phyloP scores from a whole-genome alignment of 2,113 vertebrate species.

The Coptodon bakossiorum region DNA sequence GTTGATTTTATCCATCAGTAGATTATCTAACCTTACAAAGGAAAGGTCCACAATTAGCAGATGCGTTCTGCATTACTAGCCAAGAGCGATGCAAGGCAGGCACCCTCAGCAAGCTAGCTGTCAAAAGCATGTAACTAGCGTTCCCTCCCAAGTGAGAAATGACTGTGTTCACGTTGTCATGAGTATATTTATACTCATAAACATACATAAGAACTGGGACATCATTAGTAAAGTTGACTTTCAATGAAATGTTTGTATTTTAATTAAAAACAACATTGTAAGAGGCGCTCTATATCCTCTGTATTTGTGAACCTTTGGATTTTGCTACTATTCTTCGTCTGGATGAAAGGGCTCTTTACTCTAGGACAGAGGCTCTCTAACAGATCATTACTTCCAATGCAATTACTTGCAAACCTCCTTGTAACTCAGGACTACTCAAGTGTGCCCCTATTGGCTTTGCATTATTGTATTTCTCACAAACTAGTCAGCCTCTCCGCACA shows the following conservation, averaged over 20 bases:
- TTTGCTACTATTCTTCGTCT: background rate
- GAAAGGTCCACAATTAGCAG: background rate
- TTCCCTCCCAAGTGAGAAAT: background rate
- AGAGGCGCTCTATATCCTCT: background rate
- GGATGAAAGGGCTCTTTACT: background rate
- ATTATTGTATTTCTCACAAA: slow-evolving; percentile 4
- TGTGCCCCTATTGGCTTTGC: background rate
- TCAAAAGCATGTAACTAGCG: background rate
- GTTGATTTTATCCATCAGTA: background rate
- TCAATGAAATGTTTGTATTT: background rate
- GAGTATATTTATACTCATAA: background rate
- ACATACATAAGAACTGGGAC: background rate
- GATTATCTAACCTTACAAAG: background rate
- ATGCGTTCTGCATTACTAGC: background rate
- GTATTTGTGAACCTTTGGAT: background rate
- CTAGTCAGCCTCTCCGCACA: background rate
- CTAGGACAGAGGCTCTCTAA: background rate
- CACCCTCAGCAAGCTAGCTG: background rate
- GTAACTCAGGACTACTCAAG: background rate
- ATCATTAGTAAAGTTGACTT: background rate
- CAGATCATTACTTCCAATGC: background rate
- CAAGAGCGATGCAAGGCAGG: background rate
- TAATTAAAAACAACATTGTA: background rate
- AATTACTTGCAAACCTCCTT: background rate
- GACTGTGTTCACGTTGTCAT: background rate